These are phyloP conservation scores for Botia kubotai DNA, from an alignment of 2,797 vertebrate species.

Conservation along the genomic window DNA sequence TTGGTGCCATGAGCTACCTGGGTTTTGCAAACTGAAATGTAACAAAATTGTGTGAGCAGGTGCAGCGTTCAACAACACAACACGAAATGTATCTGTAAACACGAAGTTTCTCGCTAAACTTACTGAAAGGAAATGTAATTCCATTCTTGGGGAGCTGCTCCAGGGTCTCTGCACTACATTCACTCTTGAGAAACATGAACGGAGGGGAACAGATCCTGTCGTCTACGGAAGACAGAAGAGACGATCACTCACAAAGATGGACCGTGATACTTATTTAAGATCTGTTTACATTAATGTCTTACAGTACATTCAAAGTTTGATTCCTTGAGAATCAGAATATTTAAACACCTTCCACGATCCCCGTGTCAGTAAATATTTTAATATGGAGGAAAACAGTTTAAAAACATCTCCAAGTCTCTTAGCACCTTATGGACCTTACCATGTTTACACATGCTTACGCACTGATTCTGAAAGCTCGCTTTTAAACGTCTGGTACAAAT, in stretches of 20 bases:
- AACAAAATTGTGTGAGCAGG: constrained; percentile 30
- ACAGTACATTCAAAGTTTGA: too few species aligned
- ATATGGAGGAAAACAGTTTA: too few species aligned
- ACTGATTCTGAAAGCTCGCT: background rate
- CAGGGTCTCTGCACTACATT: constrained; percentile 81
- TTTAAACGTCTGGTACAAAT: constrained; percentile 13
- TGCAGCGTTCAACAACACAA: background rate
- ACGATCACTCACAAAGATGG: background rate
- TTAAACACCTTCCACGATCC: too few species aligned
- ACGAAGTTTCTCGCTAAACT: constrained; percentile 63
- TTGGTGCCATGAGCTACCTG: constrained; percentile 97
- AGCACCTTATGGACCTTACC: background rate
- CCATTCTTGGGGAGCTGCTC: constrained; percentile 82
- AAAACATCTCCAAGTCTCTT: background rate
- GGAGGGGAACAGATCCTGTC: constrained; percentile 85
- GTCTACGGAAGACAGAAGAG: constrained; percentile 64
- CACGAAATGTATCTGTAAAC: too few species aligned
- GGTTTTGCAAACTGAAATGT: constrained; percentile 94
- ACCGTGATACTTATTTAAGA: too few species aligned
- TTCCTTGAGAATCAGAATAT: too few species aligned
- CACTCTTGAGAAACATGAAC: constrained; percentile 84
- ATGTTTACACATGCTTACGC: background rate
- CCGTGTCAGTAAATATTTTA: too few species aligned
- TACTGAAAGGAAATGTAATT: constrained; percentile 90
- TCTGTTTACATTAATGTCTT: too few species aligned